phyloP scores from a whole-genome alignment of 2,888 invertebrate species.

The Sinopyrophorus schimmeli region DNA sequence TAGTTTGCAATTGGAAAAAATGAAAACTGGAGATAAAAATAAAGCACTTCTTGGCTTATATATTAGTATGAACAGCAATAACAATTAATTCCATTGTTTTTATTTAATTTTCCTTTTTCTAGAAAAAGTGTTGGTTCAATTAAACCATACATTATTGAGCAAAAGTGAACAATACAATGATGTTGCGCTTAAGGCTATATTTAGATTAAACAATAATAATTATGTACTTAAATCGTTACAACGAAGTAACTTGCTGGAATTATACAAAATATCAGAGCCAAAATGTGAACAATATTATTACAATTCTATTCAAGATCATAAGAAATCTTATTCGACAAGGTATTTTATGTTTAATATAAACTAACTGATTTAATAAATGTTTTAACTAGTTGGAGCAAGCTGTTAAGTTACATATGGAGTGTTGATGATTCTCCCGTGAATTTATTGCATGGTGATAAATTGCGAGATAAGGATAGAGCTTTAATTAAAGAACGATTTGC shows the following conservation, averaged over 20 bases:
- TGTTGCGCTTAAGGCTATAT: conserved; percentile 81
- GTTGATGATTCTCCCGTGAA: conserved; percentile 69
- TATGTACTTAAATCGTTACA: conserved; percentile 92
- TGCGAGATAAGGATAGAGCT: conserved; percentile 84
- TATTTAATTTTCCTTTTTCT: conserved; percentile 40
- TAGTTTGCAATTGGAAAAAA: conserved; percentile 58
- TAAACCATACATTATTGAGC: conserved; percentile 85
- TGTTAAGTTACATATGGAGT: conserved; percentile 73
- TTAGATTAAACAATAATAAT: conserved; percentile 92
- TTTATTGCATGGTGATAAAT: conserved; percentile 62
- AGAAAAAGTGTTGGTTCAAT: conserved; percentile 88
- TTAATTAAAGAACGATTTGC: conserved; percentile 87
- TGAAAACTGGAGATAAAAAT: conserved; percentile 60
- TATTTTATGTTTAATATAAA: conserved; percentile 1
- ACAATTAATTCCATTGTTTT: conserved; percentile 8
- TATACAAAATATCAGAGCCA: conserved; percentile 80
- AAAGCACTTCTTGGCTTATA: conserved; percentile 76
- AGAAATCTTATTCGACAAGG: conserved; percentile 69
- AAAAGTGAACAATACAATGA: conserved; percentile 93
- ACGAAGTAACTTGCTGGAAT: conserved; percentile 79
- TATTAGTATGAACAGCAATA: conserved; percentile 67
- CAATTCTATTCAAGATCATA: conserved; percentile 84
- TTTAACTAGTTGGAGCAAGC: conserved; percentile 81
- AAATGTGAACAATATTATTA: conserved; percentile 85
- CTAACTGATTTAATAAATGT: background rate